Evolutionary conservation across 1,140 invertebrate genomes (phyloP), one percentile per base, ranked within the genome.

Genomic region (Aradophagus sp.): DNA sequence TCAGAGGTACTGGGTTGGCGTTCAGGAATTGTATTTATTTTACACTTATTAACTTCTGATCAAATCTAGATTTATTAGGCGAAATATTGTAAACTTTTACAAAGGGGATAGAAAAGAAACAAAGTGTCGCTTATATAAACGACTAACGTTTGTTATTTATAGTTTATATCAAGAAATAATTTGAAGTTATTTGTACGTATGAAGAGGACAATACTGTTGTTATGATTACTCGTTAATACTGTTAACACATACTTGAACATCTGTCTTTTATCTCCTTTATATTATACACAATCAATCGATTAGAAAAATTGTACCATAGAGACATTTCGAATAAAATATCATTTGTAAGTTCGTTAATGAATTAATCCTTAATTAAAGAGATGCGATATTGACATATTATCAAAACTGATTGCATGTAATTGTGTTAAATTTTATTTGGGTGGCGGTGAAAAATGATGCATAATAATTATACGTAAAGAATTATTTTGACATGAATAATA

Each of bases 171-270:
- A 35, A 52, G 16, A 42, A 50, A 50, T 50, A 48, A 26, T 48
- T 50, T 29, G n/a, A 12, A 36, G 45, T 50, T 61, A 42, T 14
- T 42, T 36, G 15, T 52, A 45, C 15, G 39, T 29, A 16, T 45
- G 48, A n/a, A 53, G 34, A 53, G 32, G 59, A 45, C 41, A 63
- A 63, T 53, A 53, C 45, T 16, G 38, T 61, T 61, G 45, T 61
- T 56, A 34, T 15, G n/a, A 15, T 13, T 12, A 36, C 36, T 56
- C 15, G 32, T 45, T 61, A n/a, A 38, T 34, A 39, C 6, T 59
- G 55, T 59, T 59, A 48, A 59, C 19, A 42, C 12, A 42, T 27
- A 35, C 38, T 10, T 23, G 4, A 39, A 12, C 7, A 12, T 42
- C 23, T 55, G 36, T 42, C 26, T 6, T 55, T 23, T 42, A 20